Conservation (phyloP, 2,113 vertebrate species). For the Hippoglossus stenolepis region DNA sequence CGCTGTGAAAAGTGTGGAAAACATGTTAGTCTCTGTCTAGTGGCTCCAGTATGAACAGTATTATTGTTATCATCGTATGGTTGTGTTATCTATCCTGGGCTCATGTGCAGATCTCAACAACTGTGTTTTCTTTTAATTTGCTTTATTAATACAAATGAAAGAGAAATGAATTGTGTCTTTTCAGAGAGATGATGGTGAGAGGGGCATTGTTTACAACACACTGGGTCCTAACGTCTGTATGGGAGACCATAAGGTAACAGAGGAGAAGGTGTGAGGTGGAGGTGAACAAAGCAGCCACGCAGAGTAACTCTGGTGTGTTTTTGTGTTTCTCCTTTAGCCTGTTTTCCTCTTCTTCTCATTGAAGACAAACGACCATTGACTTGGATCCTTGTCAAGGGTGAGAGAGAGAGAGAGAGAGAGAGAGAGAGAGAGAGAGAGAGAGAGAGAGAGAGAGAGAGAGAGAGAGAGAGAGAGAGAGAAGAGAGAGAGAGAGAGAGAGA, state of each 20-base stretch:
- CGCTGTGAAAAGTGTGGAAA: not conserved
- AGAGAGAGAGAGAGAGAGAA: no score
- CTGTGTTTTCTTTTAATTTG: not conserved
- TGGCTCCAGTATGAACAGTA: not conserved
- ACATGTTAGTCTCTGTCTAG: not conserved
- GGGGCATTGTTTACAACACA: slow-evolving; percentile 78
- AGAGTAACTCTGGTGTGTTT: slow-evolving; percentile 18
- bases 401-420: no score
- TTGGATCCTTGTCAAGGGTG: slow-evolving; percentile 56
- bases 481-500: no score
- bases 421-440: no score
- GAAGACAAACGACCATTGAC: slow-evolving; percentile 78
- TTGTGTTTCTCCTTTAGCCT: slow-evolving; percentile 72
- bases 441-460: no score
- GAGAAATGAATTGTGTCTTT: slow-evolving; percentile 9
- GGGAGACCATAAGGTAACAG: slow-evolving; percentile 87
- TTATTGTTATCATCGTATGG: no score
- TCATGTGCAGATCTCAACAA: not conserved
- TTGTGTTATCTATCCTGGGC: not conserved
- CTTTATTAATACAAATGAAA: not conserved
- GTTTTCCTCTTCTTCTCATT: slow-evolving; percentile 85
- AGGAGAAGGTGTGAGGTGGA: not conserved
- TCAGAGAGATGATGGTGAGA: slow-evolving; percentile 70
- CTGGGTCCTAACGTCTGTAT: slow-evolving; percentile 85
- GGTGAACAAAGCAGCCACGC: not conserved